Base-by-base conservation (phyloP, 2,888 invertebrate genomes). In the Ptilodon capucinus region DNA sequence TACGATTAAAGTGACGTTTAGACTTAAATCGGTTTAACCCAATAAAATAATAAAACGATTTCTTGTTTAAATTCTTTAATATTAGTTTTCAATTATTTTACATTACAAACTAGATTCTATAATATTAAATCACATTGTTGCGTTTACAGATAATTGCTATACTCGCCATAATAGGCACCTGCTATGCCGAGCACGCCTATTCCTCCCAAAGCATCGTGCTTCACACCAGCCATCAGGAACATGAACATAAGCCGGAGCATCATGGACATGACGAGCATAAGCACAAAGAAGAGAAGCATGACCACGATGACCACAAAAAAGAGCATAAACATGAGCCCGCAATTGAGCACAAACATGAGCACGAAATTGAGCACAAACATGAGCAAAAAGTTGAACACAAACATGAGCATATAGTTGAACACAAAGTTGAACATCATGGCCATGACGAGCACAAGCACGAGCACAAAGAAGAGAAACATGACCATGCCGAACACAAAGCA, bases 181-280 rank as follows among this genome's bases (percentile, higher is more conserved):
- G 66, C 45, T 49, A 66, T n/a, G 69, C 71, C 2, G 58, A 76
- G 32, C 71, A 74, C 17, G 73, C 71, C n/a, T 68, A 68, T 45
- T 74, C 73, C 2, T 73, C 71, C 6, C 71, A 74, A 48, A 74
- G 69, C 35, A 68, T 73, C 32, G 61, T 65, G 4, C 70, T 51
- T 18, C 68, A 60, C 11, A 55, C 54, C 13, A 47, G 17, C 9
- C 48, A 55, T 8, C 48, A 54, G 13, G 49, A 53, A 13, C 43
- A 46, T 28, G 52, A 54, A 13, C 47, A 46, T 28, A 19, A 54
- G 4, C 49, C 54, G 28, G 30, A 44, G 28, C 44, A 48, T 14
- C 35, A 48, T 13, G 38, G 9, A n/a, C 35, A 36, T 11, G 16
- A 36, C 18, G 18, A 36, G 18, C 14, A 34, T 6, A 13, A 32